Base-by-base conservation (phyloP, 2,113 vertebrate species). In the Patagioenas fasciata region DNA sequence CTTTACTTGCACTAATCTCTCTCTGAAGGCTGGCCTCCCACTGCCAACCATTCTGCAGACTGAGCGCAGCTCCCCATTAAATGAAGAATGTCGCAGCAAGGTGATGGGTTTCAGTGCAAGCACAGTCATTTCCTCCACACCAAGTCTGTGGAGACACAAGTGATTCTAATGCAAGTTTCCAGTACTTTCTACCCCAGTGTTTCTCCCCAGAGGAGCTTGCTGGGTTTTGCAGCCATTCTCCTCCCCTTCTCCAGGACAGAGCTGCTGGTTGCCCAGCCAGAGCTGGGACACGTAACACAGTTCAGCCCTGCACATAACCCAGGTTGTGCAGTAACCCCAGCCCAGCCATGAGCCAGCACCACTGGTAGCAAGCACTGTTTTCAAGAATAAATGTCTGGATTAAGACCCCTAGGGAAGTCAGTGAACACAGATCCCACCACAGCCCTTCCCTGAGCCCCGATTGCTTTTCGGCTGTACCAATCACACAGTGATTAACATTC, bases 51-150 rank as follows among this genome's bases (percentile, higher is more conserved):
- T 51, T 15, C 48, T 20, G 70, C 57, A 79, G 42, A 8, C 18
- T 0, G 15, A 56, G 3, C 3, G 11, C 0, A 2, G 64, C 5
- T n/a, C 38, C 38, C 38, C 29, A 4, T 24, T 11, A n/a, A 58
- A 74, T 3, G 24, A 38, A 28, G 29, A 31, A 23, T n/a, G 1
- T 51, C 50, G 32, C 23, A 66, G 42, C 40, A 8, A 44, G 15
- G 42, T 16, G 6, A 44, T 44, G 42, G 42, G 42, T 44, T 44
- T 44, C 42, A 44, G 42, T 17, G 42, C 42, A 44, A 44, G 16
- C 42, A 44, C 42, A 44, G 42, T 44, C 42, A 44, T 17, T 17
- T 44, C 16, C 42, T 44, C 42, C 16, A 17, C 42, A 44, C 42
- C 42, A 44, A 44, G 42, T 17, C 8, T 16, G 42, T 16, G 16